Evolutionary conservation across 2,888 invertebrate genomes (phyloP).

Genomic region (Cerastoderma edule): DNA sequence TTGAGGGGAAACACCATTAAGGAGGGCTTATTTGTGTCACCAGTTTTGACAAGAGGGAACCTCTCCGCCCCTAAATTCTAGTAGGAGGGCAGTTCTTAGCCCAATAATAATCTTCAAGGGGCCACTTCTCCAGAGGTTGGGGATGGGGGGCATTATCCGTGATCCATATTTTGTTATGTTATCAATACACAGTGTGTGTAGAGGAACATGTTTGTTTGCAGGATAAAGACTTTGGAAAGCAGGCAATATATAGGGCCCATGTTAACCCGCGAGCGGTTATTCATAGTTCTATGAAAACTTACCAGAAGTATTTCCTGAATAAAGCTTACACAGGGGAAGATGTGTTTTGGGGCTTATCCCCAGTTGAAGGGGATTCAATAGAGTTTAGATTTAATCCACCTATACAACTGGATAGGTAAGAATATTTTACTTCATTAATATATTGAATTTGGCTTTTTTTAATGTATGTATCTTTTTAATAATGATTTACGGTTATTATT

Average conservation of each 20-base stretch:
- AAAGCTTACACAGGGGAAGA: conserved; percentile 94
- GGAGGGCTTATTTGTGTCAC: no score
- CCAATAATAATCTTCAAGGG: no score
- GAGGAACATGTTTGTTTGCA: no score
- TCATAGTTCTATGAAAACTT: conserved; percentile 90
- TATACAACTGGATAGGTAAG: conserved; percentile 88
- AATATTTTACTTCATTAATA: neutral
- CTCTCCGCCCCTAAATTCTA: no score
- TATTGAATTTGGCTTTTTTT: neutral
- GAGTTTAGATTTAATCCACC: conserved; percentile 92
- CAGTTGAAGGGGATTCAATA: conserved; percentile 92
- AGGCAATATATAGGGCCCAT: conserved; percentile 86
- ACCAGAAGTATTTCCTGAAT: conserved; percentile 90
- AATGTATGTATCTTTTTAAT: neutral
- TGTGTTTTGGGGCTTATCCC: conserved; percentile 96
- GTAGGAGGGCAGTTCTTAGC: no score
- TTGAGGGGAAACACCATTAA: no score
- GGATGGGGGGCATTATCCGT: no score
- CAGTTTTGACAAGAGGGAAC: no score
- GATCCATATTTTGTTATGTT: no score
- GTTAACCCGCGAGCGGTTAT: conserved; percentile 84
- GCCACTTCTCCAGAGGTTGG: no score
- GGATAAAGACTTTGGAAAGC: conserved; percentile 95
- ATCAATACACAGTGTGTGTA: no score
- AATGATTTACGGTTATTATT: neutral